These are phyloP conservation scores for Brachypodius melanocephalos DNA, from an alignment of 2,113 vertebrate species.

Conservation along the genomic window DNA sequence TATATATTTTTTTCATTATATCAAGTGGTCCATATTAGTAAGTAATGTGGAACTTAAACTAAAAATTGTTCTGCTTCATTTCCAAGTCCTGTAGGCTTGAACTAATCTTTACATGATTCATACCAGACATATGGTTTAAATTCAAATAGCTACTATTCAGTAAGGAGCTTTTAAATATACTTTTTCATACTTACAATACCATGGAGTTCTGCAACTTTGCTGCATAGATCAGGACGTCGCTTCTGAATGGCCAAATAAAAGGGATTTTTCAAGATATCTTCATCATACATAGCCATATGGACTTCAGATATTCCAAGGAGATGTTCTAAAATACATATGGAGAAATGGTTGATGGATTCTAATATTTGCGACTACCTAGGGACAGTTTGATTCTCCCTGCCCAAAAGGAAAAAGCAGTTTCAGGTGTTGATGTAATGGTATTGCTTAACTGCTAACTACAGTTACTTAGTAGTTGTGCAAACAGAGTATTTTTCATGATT, in stretches of 20 bases:
- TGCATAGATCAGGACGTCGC: slow-evolving; percentile 85
- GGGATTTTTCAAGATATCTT: slow-evolving; percentile 92
- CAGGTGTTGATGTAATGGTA: neutral
- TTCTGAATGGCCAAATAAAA: slow-evolving; percentile 93
- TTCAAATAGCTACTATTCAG: neutral
- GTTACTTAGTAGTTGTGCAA: neutral
- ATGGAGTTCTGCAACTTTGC: slow-evolving; percentile 83
- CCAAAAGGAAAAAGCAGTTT: neutral
- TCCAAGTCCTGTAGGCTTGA: neutral
- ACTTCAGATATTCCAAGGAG: slow-evolving; percentile 56
- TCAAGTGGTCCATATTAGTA: neutral
- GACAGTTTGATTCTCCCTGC: neutral
- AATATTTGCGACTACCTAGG: neutral
- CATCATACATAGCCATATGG: slow-evolving; percentile 98
- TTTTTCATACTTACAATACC: slow-evolving; percentile 83
- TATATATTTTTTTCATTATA: neutral
- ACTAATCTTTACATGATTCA: neutral
- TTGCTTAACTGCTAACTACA: neutral
- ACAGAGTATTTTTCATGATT: neutral
- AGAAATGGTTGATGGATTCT: neutral
- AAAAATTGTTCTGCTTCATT: neutral
- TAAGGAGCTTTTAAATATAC: neutral
- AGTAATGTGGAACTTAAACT: neutral
- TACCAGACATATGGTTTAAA: neutral
- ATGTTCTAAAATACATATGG: slow-evolving; percentile 17